A percentile compares a stretch with the other conserved stretches of the same genome.
phyloP scores from a whole-genome alignment of 1,140 invertebrate species.

The Drosophila ohnishii region DNA sequence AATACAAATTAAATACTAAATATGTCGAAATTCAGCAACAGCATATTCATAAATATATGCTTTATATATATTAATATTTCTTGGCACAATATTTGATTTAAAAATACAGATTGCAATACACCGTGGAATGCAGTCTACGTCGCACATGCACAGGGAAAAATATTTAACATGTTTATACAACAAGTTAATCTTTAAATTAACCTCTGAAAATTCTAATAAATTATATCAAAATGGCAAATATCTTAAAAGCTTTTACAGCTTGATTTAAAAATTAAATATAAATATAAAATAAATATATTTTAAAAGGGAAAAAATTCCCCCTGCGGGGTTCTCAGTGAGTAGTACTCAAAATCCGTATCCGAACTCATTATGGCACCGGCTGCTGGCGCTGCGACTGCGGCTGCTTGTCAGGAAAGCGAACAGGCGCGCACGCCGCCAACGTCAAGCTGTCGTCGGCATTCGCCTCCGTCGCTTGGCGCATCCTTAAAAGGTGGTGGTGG shows the following conservation, averaged over 20 bases:
- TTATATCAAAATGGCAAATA: background rate
- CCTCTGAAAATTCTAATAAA: background rate
- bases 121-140: conserved; percentile 69
- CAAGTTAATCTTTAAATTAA: background rate
- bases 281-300: background rate
- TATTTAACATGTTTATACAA: too few relatives aligned
- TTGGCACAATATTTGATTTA: conserved; percentile 82
- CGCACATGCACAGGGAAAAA: conserved; percentile 3
- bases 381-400: conserved; percentile 56
- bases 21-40: conserved; percentile 6
- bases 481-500: conserved; percentile 80
- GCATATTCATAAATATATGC: conserved; percentile 37
- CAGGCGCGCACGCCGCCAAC: conserved; percentile 54
- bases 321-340: background rate
- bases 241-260: too few relatives aligned
- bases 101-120: conserved; percentile 76
- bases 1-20: conserved; percentile 39
- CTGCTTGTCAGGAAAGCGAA: conserved; percentile 71
- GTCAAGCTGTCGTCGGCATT: conserved; percentile 72
- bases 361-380: conserved; percentile 10
- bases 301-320: accelerated
- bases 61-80: conserved; percentile 54
- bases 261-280: background rate
- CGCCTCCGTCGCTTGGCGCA: conserved; percentile 57
- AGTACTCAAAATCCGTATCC: conserved; percentile 20